Base-by-base conservation (phyloP, 2,113 vertebrate species). In the Centrocercus urophasianus region DNA sequence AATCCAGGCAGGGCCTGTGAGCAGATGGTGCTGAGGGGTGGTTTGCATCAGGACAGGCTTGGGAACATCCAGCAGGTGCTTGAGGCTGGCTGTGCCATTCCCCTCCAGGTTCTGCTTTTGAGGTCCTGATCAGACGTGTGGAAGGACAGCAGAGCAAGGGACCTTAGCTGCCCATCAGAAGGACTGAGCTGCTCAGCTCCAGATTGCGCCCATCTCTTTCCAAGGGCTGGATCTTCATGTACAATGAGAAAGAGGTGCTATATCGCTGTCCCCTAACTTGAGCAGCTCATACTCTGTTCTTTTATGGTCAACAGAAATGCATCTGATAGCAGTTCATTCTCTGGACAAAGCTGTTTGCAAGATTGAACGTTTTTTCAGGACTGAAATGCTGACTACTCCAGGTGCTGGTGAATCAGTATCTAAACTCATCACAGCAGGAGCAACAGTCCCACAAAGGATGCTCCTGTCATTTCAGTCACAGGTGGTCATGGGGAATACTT, bases 131-230 rank as follows among this genome's bases (percentile, higher is more conserved):
- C 27, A 34, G 67, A 28, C 28, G 17, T 1, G 0, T 8, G 36
- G 11, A 42, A 67, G 19, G 63, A 67, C 81, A 63, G 17, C 42
- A 59, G 18, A 70, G 16, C 27, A 40, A 3, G 36, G 43, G n/a
- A 30, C 24, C 4, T 6, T 27, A 40, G 5, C 1, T 72, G 69
- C 24, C 47, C 56, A 36, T 42, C 24, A 48, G 59, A 1, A 0
- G 38, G 61, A 17, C 59, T 60, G 54, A 45, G 54, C 52, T 73
- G 43, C 67, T n/a, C 47, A 30, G 11, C 50, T 75, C 66, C 72
- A 86, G 48, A 56, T 20, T 20, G 32, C 61, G 6, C 2, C 45
- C 50, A 45, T 5, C 34, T 78, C 50, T 47, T 61, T 32, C 64
- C 65, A 47, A 57, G 54, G 30, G 4, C 42, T 75, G 84, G 27